Evolutionary conservation across 1,140 invertebrate species (phyloP), one percentile per base, ranked within the genome.

Genomic region (Drosophila truncata): DNA sequence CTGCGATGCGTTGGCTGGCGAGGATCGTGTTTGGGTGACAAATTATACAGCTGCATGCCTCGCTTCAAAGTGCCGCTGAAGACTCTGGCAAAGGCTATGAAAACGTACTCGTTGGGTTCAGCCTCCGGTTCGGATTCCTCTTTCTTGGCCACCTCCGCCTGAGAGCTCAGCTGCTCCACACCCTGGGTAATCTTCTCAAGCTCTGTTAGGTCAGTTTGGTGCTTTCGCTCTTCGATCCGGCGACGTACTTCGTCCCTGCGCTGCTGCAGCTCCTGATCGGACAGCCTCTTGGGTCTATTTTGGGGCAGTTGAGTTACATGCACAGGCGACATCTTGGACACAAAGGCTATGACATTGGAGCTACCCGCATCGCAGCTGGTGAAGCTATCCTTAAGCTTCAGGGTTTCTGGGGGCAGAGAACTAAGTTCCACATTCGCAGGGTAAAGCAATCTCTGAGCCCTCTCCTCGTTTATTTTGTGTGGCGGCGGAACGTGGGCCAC

Each of bases 51-150:
- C 82, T 95, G 95, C 79, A 96, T 95, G n/a, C 97, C 98, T 82
- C 95, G 95, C 64, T 93, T 95, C 9, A 99, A 82, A 52, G 94
- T 96, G 10, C 99, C 98, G 93, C 98, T 99, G 92, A 98, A 99
- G 37, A 99, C 95, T 85, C 98, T 94, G 18, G 98, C 98, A 94
- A 99, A 98, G 3, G 98, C 99, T 69, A 99, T 94, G 91, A 99
- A 97, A 62, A 95, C 95, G 74, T 96, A 95, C 64, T 96, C 95
- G 11, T 66, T 82, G 3, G 18, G 41, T n/a, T 81, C 72, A 61
- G 94, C 27, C 44, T 75, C 86, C 1, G 49, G 14, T 4, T 49
- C 29, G 91, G 55, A 93, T 50, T 73, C 63, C 10, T 52, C 60
- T 83, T 71, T 42, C 75, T 93, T 82, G 63, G 54, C 82, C 66